Conservation (phyloP, 2,797 vertebrate genomes). For the Anguilla anguilla region DNA sequence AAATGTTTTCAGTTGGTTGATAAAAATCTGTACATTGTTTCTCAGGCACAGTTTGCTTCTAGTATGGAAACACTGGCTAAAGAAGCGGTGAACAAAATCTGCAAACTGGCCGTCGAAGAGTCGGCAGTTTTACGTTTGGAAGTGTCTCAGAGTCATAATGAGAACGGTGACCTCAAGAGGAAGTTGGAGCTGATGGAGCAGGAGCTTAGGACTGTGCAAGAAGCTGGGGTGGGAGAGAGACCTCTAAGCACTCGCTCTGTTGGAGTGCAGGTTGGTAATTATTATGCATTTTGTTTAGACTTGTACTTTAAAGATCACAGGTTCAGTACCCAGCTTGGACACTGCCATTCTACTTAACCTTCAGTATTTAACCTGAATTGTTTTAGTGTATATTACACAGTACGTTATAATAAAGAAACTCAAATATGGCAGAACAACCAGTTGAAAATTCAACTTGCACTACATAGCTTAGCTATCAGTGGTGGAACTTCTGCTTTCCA, state of each 20-base stretch:
- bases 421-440: too few relatives aligned
- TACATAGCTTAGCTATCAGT: too few relatives aligned
- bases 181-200: slow-evolving; percentile 56
- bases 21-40: not conserved
- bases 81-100: slow-evolving; percentile 68
- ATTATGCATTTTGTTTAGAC: not conserved
- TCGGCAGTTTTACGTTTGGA: slow-evolving; percentile 61
- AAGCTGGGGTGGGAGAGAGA: not conserved
- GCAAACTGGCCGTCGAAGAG: slow-evolving; percentile 61
- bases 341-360: not conserved
- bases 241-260: not conserved
- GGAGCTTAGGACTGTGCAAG: slow-evolving; percentile 46
- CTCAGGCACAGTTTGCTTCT: slow-evolving; percentile 52
- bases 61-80: slow-evolving; percentile 64
- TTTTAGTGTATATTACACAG: too few relatives aligned
- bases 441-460: too few relatives aligned
- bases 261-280: slow-evolving; percentile 17
- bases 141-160: slow-evolving; percentile 49
- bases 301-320: not conserved
- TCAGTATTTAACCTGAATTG: too few relatives aligned
- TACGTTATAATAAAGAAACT: too few relatives aligned
- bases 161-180: slow-evolving; percentile 57
- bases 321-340: not conserved
- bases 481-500: too few relatives aligned
- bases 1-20: not conserved